Conservation (phyloP, 2,113 vertebrate genomes). For the Physeter macrocephalus region DNA sequence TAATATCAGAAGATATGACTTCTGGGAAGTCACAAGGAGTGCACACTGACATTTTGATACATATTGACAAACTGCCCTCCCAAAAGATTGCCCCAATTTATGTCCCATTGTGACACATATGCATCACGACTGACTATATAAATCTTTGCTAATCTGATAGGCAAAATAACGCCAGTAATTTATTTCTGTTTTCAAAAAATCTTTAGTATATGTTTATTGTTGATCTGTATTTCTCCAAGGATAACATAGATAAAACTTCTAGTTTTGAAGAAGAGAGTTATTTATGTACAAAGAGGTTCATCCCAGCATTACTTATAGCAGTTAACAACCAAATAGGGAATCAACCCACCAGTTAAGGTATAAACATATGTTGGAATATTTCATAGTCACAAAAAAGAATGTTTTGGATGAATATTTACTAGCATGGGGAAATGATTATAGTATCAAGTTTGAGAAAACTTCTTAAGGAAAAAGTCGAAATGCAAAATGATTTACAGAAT, state of each 20-base stretch:
- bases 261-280: background rate
- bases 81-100: background rate
- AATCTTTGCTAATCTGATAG: background rate
- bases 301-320: background rate
- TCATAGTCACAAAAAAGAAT: background rate
- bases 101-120: background rate
- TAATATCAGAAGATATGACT: background rate
- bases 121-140: background rate
- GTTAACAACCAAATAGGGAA: background rate
- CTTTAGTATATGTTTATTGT: background rate
- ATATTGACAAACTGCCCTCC: background rate
- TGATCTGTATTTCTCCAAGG: background rate
- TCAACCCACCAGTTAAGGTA: background rate
- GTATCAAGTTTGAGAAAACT: background rate
- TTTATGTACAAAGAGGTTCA: background rate
- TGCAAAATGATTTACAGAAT: slow-evolving; percentile 15
- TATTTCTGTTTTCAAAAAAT: background rate
- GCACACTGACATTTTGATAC: background rate
- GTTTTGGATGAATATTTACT: slow-evolving; percentile 1
- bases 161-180: background rate
- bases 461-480: slow-evolving; percentile 12
- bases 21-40: background rate
- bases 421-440: background rate
- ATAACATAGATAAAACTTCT: background rate
- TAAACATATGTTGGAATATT: background rate